These are phyloP conservation scores for Corythornis vintsioides DNA, from an alignment of 2,113 vertebrate species.

Conservation along the genomic window DNA sequence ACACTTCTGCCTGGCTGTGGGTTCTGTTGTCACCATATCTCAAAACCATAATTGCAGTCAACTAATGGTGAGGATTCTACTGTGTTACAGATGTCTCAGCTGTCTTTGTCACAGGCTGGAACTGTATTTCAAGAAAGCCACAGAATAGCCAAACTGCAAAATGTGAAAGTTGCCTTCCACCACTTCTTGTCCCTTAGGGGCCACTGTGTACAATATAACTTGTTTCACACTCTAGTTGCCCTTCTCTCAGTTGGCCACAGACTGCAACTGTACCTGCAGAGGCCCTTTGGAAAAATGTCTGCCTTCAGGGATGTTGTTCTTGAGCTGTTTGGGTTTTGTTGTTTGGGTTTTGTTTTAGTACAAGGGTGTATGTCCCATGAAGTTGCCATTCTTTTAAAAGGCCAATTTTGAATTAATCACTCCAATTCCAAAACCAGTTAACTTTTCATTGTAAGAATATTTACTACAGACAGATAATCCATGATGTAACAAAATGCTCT, in stretches of 20 bases:
- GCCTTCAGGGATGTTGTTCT: background rate
- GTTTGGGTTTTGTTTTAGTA: background rate
- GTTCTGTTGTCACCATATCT: background rate
- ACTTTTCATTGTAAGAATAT: background rate
- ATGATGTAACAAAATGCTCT: background rate
- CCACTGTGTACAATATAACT: background rate
- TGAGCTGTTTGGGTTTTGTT: background rate
- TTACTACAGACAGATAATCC: constrained; percentile 30
- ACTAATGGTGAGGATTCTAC: background rate
- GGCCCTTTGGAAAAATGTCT: background rate
- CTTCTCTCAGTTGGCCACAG: background rate
- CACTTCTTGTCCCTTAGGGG: background rate
- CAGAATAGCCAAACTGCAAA: background rate
- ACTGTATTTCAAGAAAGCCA: background rate
- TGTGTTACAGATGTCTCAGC: constrained; percentile 35
- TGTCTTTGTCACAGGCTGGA: background rate
- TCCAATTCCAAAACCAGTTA: background rate
- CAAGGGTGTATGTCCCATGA: background rate
- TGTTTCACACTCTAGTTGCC: background rate
- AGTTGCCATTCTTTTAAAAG: background rate
- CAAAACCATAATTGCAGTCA: constrained; percentile 17
- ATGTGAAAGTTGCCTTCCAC: background rate
- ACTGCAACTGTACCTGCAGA: background rate
- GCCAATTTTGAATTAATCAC: background rate
- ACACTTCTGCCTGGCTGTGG: background rate